Evolutionary conservation across 2,113 vertebrate genomes (phyloP).

Genomic region (Physeter macrocephalus): DNA sequence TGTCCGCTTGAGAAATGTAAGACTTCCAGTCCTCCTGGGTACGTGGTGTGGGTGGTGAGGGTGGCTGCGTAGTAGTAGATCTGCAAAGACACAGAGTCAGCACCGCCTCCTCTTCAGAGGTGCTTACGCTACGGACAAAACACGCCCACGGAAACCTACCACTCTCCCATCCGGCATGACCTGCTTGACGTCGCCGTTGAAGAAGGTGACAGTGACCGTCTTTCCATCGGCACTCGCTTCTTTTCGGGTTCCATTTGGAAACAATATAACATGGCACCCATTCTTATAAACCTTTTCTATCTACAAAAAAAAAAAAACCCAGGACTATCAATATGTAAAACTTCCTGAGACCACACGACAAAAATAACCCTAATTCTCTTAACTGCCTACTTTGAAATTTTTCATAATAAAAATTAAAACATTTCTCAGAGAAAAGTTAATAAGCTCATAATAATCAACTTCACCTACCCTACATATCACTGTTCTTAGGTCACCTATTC

Average conservation of each 20-base stretch:
- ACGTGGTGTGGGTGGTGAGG: slow-evolving; percentile 94
- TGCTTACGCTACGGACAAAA: neutral
- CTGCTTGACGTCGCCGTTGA: slow-evolving; percentile 95
- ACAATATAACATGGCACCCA: slow-evolving; percentile 86
- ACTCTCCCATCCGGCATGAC: slow-evolving; percentile 92
- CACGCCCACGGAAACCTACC: slow-evolving; percentile 77
- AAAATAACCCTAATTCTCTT: neutral
- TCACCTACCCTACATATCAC: neutral
- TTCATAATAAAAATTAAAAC: slow-evolving; percentile 5
- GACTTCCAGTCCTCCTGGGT: slow-evolving; percentile 93
- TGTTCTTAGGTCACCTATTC: neutral
- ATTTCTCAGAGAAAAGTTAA: neutral
- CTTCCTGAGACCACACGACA: neutral
- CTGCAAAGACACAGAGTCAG: slow-evolving; percentile 74
- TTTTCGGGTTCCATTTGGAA: slow-evolving; percentile 95
- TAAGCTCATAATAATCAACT: neutral
- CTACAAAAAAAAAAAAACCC: slow-evolving; percentile 76
- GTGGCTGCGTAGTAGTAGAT: slow-evolving; percentile 94
- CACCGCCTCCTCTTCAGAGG: neutral
- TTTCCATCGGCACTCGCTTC: slow-evolving; percentile 90
- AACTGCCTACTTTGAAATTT: neutral
- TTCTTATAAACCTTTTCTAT: slow-evolving; percentile 86
- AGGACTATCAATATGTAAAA: neutral
- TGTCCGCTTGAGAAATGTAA: slow-evolving; percentile 96
- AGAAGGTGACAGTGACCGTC: slow-evolving; percentile 89